Conservation (phyloP, 2,888 invertebrate species). For the Ischnura elegans region DNA sequence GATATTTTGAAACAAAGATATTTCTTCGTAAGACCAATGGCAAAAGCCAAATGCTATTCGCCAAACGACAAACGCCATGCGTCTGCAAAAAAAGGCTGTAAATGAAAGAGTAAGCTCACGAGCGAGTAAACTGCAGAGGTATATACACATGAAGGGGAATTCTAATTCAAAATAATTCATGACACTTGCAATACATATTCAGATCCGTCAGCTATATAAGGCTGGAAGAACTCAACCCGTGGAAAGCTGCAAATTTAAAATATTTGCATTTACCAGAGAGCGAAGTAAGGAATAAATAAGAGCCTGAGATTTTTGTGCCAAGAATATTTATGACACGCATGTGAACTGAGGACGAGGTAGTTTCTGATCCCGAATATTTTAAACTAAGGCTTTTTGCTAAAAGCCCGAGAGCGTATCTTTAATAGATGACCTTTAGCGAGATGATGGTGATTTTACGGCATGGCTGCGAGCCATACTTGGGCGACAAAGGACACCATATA, state of each 20-base stretch:
- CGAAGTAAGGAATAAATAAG: background rate
- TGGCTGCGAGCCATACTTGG: background rate
- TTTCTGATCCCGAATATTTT: background rate
- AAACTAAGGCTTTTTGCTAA: background rate
- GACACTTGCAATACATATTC: background rate
- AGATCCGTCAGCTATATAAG: background rate
- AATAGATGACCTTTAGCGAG: background rate
- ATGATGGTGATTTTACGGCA: background rate
- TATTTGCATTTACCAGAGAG: background rate
- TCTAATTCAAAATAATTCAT: background rate
- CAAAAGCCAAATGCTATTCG: too few relatives aligned
- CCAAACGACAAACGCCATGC: too few relatives aligned
- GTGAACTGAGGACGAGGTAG: background rate
- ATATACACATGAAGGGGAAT: background rate
- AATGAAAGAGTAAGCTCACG: too few relatives aligned
- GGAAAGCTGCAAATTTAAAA: background rate
- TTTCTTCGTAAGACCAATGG: too few relatives aligned
- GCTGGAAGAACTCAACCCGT: background rate
- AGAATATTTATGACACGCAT: background rate
- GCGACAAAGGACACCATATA: background rate
- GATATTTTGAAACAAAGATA: too few relatives aligned
- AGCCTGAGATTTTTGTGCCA: background rate
- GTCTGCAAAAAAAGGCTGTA: too few relatives aligned
- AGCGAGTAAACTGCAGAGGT: background rate
- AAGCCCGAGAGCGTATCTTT: background rate